These are phyloP conservation scores for Benthosema pterotum DNA, from an alignment of 2,797 vertebrate genomes.

Conservation along the genomic window DNA sequence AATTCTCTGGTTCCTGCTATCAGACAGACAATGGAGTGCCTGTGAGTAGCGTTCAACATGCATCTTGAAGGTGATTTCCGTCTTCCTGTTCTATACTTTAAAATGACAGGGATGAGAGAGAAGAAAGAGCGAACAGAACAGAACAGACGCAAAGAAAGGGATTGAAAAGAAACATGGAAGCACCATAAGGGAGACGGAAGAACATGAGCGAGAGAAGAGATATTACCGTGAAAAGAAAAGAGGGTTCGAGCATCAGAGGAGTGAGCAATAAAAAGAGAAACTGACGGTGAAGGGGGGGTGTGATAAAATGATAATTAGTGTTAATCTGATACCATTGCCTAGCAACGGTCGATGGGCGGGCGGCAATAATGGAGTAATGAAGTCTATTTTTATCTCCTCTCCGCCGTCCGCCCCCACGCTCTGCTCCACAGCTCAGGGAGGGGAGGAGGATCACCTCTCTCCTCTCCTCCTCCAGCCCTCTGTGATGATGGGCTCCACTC, in stretches of 20 bases:
- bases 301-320: constrained; percentile 70
- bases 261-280: constrained; percentile 10
- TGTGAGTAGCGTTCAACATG: constrained; percentile 15
- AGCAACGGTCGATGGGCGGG: constrained; percentile 64
- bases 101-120: too few species aligned
- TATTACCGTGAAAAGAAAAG: constrained; percentile 3
- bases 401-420: constrained; percentile 15
- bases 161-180: neutral
- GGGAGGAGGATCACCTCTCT: constrained; percentile 1
- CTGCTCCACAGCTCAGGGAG: constrained; percentile 12
- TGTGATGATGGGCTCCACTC: too few species aligned
- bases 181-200: constrained; percentile 4
- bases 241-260: neutral
- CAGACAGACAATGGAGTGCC: constrained; percentile 27
- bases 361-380: constrained; percentile 66
- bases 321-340: constrained; percentile 70
- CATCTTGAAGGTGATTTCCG: constrained; percentile 36
- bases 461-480: too few species aligned
- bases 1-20: constrained; percentile 21
- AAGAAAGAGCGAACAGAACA: too few species aligned
- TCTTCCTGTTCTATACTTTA: too few species aligned
- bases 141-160: too few species aligned
- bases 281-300: constrained; percentile 33
- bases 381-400: constrained; percentile 57
- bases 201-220: constrained; percentile 11